Evolutionary conservation across 2,113 vertebrate genomes (phyloP), one percentile per base, ranked within the genome.

Genomic region (Eonycteris spelaea): DNA sequence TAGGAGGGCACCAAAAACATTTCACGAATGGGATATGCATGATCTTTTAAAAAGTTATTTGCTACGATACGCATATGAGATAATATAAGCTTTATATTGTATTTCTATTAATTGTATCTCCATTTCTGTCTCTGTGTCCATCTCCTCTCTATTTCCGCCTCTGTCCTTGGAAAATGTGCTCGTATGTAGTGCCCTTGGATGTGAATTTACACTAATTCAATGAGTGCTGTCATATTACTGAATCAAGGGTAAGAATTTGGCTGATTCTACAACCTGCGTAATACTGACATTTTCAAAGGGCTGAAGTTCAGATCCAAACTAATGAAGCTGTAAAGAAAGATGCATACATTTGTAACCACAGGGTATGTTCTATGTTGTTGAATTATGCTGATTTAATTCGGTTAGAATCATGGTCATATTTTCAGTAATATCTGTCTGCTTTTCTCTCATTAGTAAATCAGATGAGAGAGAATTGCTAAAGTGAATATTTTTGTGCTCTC

Each of bases 221-320:
- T 96, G 85, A 94, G 22, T 96, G 28, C 14, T 68, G 9, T 86
- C 63, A 67, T 71, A 84, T 48, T 95, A 91, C 91, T 10, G 43
- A 97, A 43, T 63, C 51, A 84, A 68, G 61, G 12, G 3, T 91
- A 74, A 63, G 33, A 77, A 93, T 70, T 90, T 87, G 53, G 85
- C 55, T 74, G 15, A 55, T 22, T 91, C 43, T 86, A 35, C 3
- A 79, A 79, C 21, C 45, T 90, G 21, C 16, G 26, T 28, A 86
- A 43, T 83, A 78, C 19, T 87, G 90, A 93, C 74, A 91, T 96
- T 96, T 97, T 91, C 78, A 96, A 93, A 93, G 38, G 59, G 26
- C 40, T 87, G 7, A 95, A 73, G 70, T 80, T 96, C 74, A 91
- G 18, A 15, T 57, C 33, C 79, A 96, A 82, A 86, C 33, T 89